These are phyloP conservation scores for Xestia sexstrigata DNA, from an alignment of 2,888 invertebrate species.

Conservation along the genomic window DNA sequence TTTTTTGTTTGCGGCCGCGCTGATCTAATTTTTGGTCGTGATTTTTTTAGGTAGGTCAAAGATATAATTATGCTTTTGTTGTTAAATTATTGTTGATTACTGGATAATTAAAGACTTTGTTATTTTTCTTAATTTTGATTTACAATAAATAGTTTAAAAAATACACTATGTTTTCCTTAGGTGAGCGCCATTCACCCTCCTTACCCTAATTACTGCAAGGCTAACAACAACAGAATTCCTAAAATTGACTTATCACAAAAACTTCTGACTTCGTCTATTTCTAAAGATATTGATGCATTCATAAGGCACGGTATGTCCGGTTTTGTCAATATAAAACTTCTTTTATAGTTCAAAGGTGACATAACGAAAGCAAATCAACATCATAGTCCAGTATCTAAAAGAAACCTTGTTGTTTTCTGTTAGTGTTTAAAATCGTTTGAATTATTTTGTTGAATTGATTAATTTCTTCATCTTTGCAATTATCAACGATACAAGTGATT, in stretches of 20 bases:
- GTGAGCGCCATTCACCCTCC: too few species aligned
- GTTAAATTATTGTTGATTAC: too few species aligned
- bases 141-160: too few species aligned
- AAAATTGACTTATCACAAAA: not conserved
- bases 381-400: conserved; percentile 2
- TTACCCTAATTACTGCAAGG: not conserved
- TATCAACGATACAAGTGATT: not conserved
- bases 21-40: too few species aligned
- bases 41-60: too few species aligned
- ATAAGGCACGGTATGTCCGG: conserved; percentile 17
- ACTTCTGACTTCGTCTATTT: not conserved
- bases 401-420: conserved; percentile 6
- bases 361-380: conserved; percentile 33
- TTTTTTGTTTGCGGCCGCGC: too few species aligned
- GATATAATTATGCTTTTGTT: too few species aligned
- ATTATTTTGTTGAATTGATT: conserved; percentile 5
- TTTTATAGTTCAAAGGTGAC: conserved; percentile 38
- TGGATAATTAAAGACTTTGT: too few species aligned
- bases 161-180: too few species aligned
- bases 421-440: conserved; percentile 33
- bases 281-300: conserved; percentile 44
- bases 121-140: too few species aligned
- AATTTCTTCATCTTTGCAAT: conserved; percentile 12
- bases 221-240: not conserved
- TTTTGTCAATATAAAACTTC: conserved; percentile 19